Base-by-base conservation (phyloP, 1,140 invertebrate genomes). In the Neodiprion virginianus region DNA sequence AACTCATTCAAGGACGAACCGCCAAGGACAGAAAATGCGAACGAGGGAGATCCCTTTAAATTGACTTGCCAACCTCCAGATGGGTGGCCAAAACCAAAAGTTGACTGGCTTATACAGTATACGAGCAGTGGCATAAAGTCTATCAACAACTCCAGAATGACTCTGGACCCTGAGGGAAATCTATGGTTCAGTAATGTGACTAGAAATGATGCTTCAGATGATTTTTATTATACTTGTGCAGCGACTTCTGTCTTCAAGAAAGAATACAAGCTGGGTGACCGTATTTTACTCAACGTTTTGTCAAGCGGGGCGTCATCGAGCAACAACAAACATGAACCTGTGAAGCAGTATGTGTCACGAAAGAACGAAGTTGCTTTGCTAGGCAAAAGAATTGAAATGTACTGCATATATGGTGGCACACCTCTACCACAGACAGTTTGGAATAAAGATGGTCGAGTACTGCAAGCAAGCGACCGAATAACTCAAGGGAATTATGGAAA, bases 111-210 rank as follows among this genome's bases (percentile, higher is more conserved):
- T 79, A 93, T 97, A 67, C 94, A 96, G 85, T 93, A 94, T 79
- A 90, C 91, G 0, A 90, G 92, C 67, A 95, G 95, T 40, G 92
- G 92, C 69, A 93, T 98, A 71, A 94, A 94, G 80, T 96, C 94
- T 53, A 97, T 98, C 73, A 98, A 98, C 83, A 96, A 95, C 81
- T 96, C 96, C 0, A 91, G 97, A 73, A 97, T 98, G 93, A 98
- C 96, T 5, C 89, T 98, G 14, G 97, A 98, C 88, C 96, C 96
- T 0, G 96, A 98, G 89, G 97, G 97, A 53, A 96, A 95, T 80
- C 88, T 98, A 0, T 97, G 96, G 94, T 98, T 98, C 88, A 96
- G 96, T 40, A 98, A 98, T 88, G 94, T 98, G 7, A 98, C 96
- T 1, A 91, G 92, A 72, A 83, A 91, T n/a, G 97, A 98, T 87